These are phyloP conservation scores for Tachuris rubrigastra DNA, from an alignment of 2,113 vertebrate genomes.

Conservation along the genomic window DNA sequence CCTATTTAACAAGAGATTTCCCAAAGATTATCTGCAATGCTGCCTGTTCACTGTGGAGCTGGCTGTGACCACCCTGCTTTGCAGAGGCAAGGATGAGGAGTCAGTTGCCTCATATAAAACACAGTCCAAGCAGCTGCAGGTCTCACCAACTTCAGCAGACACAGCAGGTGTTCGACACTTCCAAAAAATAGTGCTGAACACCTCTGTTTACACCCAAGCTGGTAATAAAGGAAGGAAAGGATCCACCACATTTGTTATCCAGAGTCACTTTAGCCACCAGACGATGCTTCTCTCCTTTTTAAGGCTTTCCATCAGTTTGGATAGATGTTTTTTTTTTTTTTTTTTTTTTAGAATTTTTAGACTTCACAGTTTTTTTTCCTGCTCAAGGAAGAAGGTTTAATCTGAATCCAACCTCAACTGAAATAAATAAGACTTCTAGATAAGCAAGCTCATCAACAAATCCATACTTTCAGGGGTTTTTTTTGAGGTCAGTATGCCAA, in stretches of 20 bases:
- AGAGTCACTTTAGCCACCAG: not conserved
- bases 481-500: not conserved
- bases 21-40: accelerated
- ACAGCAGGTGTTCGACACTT: constrained; percentile 58
- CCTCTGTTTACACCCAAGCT: not conserved
- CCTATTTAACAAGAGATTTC: not conserved
- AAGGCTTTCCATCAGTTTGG: not conserved
- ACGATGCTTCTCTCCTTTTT: not conserved
- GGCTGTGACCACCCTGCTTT: not conserved
- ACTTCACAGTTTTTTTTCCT: not conserved
- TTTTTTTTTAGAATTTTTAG: not conserved
- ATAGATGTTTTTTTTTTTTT: not conserved
- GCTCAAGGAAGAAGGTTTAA: not conserved
- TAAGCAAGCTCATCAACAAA: not conserved
- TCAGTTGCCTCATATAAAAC: not conserved
- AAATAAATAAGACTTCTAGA: not conserved
- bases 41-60: accelerated
- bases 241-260: not conserved
- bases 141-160: not conserved
- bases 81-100: accelerated
- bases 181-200: not conserved
- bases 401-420: not conserved
- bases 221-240: constrained; percentile 36
- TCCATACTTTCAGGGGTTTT: accelerated
- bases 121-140: not conserved